Evolutionary conservation across 2,797 vertebrate genomes (phyloP), one percentile per base, ranked within the genome.

Genomic region (Chelon labrosus): DNA sequence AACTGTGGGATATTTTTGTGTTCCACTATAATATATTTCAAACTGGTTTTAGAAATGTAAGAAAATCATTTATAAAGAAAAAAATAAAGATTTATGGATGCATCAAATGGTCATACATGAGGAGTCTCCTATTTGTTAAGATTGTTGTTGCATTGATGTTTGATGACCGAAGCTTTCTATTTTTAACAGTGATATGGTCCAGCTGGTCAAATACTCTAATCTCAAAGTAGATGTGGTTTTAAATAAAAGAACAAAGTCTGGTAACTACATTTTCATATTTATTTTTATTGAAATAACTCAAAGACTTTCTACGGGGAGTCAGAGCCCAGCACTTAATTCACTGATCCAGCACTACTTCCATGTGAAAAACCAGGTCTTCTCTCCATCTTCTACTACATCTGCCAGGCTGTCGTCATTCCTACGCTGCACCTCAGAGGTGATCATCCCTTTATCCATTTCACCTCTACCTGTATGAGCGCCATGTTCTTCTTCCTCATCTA

Each of bases 331-430:
- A 22, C 38, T 46, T 7, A 5, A 60, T 31, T 11, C 1, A 37
- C 25, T 59, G 3, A 67, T 70, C 37, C 7, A 51, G 70, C 35
- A 16, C 68, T 88, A 91, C 42, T 16, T 84, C 92, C 93, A 93
- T 47, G 66, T 73, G 80, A 94, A 93, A 88, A 84, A 85, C 93
- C 91, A 93, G 0, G 86, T 92, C 59, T 25, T 70, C 70, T 81
- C 83, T 10, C 3, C 0, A 10, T 73, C 55, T 39, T 74, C 70
- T 4, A 41, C 51, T 5, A 46, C 51, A 42, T 68, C 67, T 8
- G 42, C 25, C 20, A 19, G 50, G 8, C 57, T 39, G 5, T 72
- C 58, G 16, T 82, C 50, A 1, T 51, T 58, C 13, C 67, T 67
- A 74, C 20, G 1, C 35, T 87, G 61, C 53, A 55, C 27, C 7